Evolutionary conservation across 2,797 vertebrate species (phyloP).

Genomic region (Neosalanx taihuensis): DNA sequence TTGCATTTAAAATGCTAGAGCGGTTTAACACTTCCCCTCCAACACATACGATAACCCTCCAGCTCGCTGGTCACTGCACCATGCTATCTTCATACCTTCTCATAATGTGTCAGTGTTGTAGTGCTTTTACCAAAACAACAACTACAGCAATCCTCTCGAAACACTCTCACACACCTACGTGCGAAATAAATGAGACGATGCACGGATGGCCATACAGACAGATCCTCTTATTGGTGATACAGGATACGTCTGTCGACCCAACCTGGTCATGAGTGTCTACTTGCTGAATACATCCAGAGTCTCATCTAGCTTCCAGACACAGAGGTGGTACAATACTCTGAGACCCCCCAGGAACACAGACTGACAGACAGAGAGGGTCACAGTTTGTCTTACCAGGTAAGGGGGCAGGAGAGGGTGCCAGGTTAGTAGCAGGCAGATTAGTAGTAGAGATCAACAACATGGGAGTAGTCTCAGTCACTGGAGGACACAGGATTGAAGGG

Average conservation of each 20-base stretch:
- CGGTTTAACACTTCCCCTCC: too few relatives aligned
- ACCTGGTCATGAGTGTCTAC: not conserved
- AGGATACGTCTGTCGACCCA: not conserved
- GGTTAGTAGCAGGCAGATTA: slow-evolving; percentile 46
- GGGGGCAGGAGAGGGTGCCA: slow-evolving; percentile 25
- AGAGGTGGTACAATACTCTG: not conserved
- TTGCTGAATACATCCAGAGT: not conserved
- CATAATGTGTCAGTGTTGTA: too few relatives aligned
- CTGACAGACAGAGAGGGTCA: not conserved
- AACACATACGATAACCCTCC: too few relatives aligned
- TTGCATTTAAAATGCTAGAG: too few relatives aligned
- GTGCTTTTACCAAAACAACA: too few relatives aligned
- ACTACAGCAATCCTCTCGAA: too few relatives aligned
- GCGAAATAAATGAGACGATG: too few relatives aligned
- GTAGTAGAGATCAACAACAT: slow-evolving; percentile 22
- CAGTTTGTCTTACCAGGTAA: slow-evolving; percentile 40
- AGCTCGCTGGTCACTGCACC: too few relatives aligned
- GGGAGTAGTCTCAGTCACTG: slow-evolving; percentile 25
- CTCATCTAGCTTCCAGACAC: not conserved
- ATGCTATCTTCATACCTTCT: too few relatives aligned
- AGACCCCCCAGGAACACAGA: slow-evolving; percentile 4
- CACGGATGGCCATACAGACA: too few relatives aligned
- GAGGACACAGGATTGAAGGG: slow-evolving; percentile 18
- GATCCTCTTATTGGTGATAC: too few relatives aligned
- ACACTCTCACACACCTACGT: too few relatives aligned